A percentile compares a stretch with the other conserved stretches of the same genome.
phyloP scores from a whole-genome alignment of 2,113 vertebrate species.

The Lepus timidus region DNA sequence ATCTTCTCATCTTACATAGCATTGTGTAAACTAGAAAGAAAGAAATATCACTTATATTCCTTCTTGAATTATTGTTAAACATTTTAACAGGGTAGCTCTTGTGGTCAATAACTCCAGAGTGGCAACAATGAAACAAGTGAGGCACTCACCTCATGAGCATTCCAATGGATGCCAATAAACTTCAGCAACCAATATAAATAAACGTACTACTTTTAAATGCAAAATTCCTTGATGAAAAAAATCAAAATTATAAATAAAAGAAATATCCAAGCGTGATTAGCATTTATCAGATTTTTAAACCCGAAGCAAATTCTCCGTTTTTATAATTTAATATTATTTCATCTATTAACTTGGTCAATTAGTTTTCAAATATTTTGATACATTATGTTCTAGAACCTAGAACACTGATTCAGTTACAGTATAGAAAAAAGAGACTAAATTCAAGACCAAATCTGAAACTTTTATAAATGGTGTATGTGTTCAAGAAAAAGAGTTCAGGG shows the following conservation, averaged over 20 bases:
- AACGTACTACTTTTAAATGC: neutral
- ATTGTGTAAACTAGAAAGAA: neutral
- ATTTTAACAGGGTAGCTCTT: neutral
- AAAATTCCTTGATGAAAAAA: neutral
- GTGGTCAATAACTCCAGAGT: neutral
- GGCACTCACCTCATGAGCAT: neutral
- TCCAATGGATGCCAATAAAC: neutral
- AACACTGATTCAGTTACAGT: neutral
- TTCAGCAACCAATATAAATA: neutral
- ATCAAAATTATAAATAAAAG: neutral
- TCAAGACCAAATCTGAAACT: neutral
- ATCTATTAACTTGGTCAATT: neutral
- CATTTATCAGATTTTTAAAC: neutral
- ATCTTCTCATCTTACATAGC: neutral
- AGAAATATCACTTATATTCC: neutral
- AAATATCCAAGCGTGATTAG: neutral
- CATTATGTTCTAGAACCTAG: neutral
- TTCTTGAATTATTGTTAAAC: neutral
- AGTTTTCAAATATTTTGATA: conserved; percentile 15
- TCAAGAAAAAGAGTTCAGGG: neutral
- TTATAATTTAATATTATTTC: neutral
- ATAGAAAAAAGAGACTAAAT: neutral
- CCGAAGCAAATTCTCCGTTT: neutral
- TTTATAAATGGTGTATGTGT: neutral
- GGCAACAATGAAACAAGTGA: neutral